Evolutionary conservation across 2,113 vertebrate species (phyloP).

Genomic region (Sinocyclocheilus rhinocerous): DNA sequence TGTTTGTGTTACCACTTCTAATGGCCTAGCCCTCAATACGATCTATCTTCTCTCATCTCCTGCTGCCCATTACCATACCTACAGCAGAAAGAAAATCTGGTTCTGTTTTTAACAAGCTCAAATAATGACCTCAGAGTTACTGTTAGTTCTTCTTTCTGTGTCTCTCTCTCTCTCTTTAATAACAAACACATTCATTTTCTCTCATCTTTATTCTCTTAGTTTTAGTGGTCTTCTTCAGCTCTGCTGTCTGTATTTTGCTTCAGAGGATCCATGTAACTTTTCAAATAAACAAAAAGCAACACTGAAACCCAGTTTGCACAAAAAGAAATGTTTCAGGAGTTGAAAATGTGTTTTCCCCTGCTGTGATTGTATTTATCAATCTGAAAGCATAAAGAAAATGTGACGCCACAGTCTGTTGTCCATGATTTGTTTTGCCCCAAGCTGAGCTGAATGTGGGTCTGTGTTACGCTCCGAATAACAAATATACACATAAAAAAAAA

Average conservation of each 20-base stretch:
- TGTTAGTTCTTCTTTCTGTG: background rate
- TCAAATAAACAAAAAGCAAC: background rate
- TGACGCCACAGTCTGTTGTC: background rate
- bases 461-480: constrained; percentile 7
- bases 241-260: background rate
- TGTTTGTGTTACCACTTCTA: background rate
- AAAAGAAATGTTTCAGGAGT: background rate
- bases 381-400: background rate
- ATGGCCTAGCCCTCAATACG: background rate
- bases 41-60: background rate
- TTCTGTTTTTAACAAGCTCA: constrained; percentile 56
- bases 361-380: background rate
- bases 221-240: background rate
- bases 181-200: background rate
- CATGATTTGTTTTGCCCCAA: background rate
- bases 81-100: background rate
- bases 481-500: too few relatives aligned
- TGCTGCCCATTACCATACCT: background rate
- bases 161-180: background rate
- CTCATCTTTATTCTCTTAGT: background rate
- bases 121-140: constrained; percentile 25
- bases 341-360: background rate
- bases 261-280: background rate
- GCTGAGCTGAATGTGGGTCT: constrained; percentile 29
- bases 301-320: background rate